Conservation (phyloP, 2,888 invertebrate genomes). For the Lamproptera curius region DNA sequence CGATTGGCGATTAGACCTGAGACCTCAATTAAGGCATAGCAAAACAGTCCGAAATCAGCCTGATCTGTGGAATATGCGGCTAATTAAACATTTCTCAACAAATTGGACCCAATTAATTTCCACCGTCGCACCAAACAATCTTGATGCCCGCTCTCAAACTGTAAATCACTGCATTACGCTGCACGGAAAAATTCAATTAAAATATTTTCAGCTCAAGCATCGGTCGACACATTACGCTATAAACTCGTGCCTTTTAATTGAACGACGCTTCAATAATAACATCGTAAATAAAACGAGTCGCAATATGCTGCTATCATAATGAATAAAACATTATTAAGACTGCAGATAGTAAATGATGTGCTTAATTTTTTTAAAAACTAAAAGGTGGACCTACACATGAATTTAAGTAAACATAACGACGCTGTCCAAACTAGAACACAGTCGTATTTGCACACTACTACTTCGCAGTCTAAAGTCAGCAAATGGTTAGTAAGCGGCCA, state of each 20-base stretch:
- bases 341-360: too few species aligned
- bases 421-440: too few species aligned
- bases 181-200: background rate
- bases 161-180: constrained; percentile 25
- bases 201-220: background rate
- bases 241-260: too few species aligned
- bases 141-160: constrained; percentile 33
- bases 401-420: too few species aligned
- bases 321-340: too few species aligned
- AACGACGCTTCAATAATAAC: constrained; percentile 5
- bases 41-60: constrained; percentile 47
- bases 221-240: too few species aligned
- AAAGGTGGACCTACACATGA: too few species aligned
- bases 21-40: constrained; percentile 57
- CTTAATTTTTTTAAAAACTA: too few species aligned
- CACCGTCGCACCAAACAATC: constrained; percentile 43
- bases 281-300: constrained; percentile 30
- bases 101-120: constrained; percentile 39
- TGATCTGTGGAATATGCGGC: constrained; percentile 41
- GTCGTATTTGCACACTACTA: too few species aligned
- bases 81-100: constrained; percentile 47
- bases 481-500: too few species aligned
- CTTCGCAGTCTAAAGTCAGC: too few species aligned
- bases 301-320: too few species aligned
- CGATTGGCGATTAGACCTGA: constrained; percentile 58